A percentile compares a stretch with the other conserved stretches of the same genome.
phyloP scores from a whole-genome alignment of 1,140 invertebrate species.

The Drosophila orosa region DNA sequence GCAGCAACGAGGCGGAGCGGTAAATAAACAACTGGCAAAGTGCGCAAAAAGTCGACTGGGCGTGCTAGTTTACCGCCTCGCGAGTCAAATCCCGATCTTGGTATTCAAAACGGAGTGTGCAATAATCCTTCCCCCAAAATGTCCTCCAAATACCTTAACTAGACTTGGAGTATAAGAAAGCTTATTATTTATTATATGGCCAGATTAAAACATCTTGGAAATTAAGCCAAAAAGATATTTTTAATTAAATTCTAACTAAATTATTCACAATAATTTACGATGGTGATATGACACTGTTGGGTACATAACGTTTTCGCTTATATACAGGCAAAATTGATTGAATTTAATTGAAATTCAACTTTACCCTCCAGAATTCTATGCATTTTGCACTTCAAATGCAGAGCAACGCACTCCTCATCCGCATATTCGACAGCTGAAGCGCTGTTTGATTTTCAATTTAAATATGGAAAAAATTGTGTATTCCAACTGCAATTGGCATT shows the following conservation, averaged over 20 bases:
- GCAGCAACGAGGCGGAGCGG: conserved; percentile 71
- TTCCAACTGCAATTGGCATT: conserved; percentile 60
- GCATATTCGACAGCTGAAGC: conserved; percentile 41
- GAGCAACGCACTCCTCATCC: conserved; percentile 15
- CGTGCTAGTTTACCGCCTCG: conserved; percentile 7
- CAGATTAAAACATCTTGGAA: too few species aligned
- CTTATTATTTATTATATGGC: too few species aligned
- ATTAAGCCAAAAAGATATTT: too few species aligned
- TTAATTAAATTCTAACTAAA: neutral
- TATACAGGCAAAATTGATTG: conserved; percentile 23
- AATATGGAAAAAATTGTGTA: conserved; percentile 61
- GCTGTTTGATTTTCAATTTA: conserved; percentile 71
- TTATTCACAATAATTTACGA: neutral
- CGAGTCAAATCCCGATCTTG: neutral
- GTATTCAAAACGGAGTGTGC: too few species aligned
- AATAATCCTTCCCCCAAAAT: too few species aligned
- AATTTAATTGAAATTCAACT: conserved; percentile 64
- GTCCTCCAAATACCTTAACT: too few species aligned
- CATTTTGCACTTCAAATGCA: conserved; percentile 49
- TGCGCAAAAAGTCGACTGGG: conserved; percentile 65
- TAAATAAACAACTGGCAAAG: conserved; percentile 80
- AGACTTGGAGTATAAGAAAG: too few species aligned
- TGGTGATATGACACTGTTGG: neutral
- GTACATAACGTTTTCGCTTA: neutral
- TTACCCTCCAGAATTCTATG: conserved; percentile 26